Conservation (phyloP, 2,113 vertebrate species). For the Electrona antarctica region DNA sequence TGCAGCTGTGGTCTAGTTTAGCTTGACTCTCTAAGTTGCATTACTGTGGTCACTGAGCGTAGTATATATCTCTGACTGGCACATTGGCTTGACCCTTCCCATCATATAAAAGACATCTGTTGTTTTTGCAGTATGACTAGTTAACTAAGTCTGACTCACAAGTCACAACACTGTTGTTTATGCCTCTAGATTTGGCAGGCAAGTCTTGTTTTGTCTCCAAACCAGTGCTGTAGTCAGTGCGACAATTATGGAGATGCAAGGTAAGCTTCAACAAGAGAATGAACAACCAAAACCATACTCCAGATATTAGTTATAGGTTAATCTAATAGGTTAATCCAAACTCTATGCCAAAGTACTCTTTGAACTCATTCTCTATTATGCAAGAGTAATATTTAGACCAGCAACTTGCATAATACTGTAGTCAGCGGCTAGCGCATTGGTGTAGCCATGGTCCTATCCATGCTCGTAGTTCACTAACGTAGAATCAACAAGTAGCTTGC, state of each 20-base stretch:
- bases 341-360: too few species aligned
- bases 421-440: conserved; percentile 9
- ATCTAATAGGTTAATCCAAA: too few species aligned
- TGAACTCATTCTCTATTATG: too few species aligned
- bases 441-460: not conserved
- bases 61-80: conserved; percentile 26
- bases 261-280: conserved; percentile 4
- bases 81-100: conserved; percentile 3
- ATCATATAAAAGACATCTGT: conserved; percentile 34
- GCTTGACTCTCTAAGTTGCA: conserved; percentile 1
- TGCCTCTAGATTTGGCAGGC: not conserved
- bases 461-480: conserved; percentile 22
- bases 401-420: too few species aligned
- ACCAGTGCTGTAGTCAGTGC: not conserved
- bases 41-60: conserved; percentile 24
- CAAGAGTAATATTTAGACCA: too few species aligned
- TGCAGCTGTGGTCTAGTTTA: conserved; percentile 41
- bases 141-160: conserved; percentile 27
- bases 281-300: conserved; percentile 9
- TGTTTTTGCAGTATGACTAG: conserved; percentile 14
- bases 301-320: too few species aligned
- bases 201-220: not conserved
- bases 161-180: conserved; percentile 28
- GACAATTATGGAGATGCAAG: not conserved
- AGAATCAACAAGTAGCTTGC: conserved; percentile 11